Evolutionary conservation across 1,140 invertebrate genomes (phyloP).

Genomic region (Conus ventricosus): DNA sequence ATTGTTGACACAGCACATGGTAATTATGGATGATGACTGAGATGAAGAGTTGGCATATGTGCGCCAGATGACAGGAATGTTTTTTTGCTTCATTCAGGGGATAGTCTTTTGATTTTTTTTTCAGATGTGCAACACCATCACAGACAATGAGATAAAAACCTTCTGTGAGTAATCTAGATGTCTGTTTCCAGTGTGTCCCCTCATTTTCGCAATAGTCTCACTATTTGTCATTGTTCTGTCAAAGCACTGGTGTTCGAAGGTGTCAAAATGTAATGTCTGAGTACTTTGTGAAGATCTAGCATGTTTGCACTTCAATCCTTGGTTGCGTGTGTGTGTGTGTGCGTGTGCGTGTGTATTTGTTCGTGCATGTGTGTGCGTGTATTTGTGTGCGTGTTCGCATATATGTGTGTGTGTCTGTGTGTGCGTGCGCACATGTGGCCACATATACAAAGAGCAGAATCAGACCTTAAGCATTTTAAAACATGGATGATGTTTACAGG

Average conservation of each 20-base stretch:
- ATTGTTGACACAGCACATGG: neutral
- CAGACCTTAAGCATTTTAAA: too few species aligned
- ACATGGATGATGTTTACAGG: too few species aligned
- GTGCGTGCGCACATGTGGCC: neutral
- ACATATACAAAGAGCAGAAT: too few species aligned
- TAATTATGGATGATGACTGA: too few species aligned
- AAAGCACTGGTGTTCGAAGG: too few species aligned
- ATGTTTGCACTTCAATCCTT: too few species aligned
- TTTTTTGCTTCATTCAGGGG: neutral
- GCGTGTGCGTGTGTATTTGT: neutral
- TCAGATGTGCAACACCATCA: slow-evolving; percentile 53
- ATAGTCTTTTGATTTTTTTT: slow-evolving; percentile 26
- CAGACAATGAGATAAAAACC: slow-evolving; percentile 65
- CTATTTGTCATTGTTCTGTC: too few species aligned
- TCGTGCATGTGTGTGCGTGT: neutral
- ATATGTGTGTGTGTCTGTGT: neutral
- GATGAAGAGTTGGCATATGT: too few species aligned
- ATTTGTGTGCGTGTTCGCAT: neutral
- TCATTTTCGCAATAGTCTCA: neutral
- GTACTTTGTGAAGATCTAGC: too few species aligned
- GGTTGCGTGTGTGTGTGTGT: neutral
- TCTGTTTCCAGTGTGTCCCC: slow-evolving; percentile 75
- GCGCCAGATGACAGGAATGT: too few species aligned
- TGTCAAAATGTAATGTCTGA: too few species aligned
- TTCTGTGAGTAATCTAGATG: slow-evolving; percentile 64